Percentiles rank a stretch among this genome's conserved stretches.
Evolutionary conservation across 2,113 vertebrate genomes (phyloP).

Genomic region (Macaca nemestrina): DNA sequence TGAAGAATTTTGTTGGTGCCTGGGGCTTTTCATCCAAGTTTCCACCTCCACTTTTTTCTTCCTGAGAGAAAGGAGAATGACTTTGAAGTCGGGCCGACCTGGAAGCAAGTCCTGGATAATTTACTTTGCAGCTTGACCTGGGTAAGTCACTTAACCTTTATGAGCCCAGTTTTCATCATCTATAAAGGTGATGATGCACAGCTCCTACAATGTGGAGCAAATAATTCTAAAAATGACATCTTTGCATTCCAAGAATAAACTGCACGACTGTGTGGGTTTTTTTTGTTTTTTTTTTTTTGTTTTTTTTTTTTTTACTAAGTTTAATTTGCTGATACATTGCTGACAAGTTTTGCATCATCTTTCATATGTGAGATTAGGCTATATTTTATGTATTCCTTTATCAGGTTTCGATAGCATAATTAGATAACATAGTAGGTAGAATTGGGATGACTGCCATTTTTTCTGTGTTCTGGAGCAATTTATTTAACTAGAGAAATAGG

Average conservation of each 20-base stretch:
- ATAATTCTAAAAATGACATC: neutral
- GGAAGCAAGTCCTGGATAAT: neutral
- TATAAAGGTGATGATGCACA: neutral
- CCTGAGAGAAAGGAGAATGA: neutral
- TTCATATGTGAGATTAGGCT: neutral
- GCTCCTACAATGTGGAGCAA: neutral
- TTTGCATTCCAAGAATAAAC: neutral
- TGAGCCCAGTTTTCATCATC: conserved; percentile 15
- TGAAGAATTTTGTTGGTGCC: neutral
- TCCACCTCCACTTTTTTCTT: conserved; percentile 2
- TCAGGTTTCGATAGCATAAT: neutral
- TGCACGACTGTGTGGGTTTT: neutral
- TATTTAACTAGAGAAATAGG: neutral
- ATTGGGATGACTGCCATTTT: neutral
- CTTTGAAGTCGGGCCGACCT: neutral
- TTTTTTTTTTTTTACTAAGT: neutral
- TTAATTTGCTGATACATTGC: neutral
- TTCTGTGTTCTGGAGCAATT: neutral
- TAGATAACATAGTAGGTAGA: neutral
- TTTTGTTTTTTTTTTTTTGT: too few species aligned
- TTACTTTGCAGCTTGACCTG: neutral
- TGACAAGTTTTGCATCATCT: neutral
- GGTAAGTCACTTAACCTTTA: conserved; percentile 6
- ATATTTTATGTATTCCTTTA: neutral
- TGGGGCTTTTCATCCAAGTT: neutral